Base-by-base conservation (phyloP, 2,888 invertebrate genomes). In the Oxyteleia sp. region DNA sequence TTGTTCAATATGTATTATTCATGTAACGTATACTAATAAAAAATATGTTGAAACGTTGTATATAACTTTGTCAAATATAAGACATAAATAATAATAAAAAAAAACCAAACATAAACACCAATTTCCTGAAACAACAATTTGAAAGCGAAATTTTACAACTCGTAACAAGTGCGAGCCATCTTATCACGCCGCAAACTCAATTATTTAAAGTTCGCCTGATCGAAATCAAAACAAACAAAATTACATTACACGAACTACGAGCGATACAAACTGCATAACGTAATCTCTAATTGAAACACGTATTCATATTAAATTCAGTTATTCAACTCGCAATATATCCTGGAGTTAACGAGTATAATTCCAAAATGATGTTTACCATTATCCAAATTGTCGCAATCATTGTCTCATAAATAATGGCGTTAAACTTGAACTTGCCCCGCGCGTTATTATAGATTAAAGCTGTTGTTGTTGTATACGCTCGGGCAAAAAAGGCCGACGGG, bases 371-470 rank as follows among this genome's bases (percentile, higher is more conserved):
- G 79, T 71, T 79, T 71, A 64, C 79, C 59, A 72, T 80, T 80
- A 80, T 72, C 66, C 72, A 64, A 71, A 72, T 68, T 45, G 72
- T 72, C 53, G 71, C 51, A 55, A 71, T 80, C 64, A 57, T 71
- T 59, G 71, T 72, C 71, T 64, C 71, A 64, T 80, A 80, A 72
- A 80, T 80, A 80, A 72, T 66, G 59, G 66, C 71, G 72, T 80
- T 80, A 80, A 80, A 80, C 79, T 80, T 80, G 79, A 80, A 80
- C 79, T 80, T 80, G 79, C 45, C 41, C 41, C 29, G 45, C 13
- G 61, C 16, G 59, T 75, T 75, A 75, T 75, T 78, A 55, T 59
- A 64, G 71, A 71, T 71, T 71, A 71, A 61, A 71, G 38, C 55
- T 26, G 8, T 38, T 43, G 32, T 18, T 32, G 72, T 53, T 69